Percentiles rank a stretch among this genome's conserved stretches.
These are phyloP conservation scores for Sinhomidia bicolor DNA, from an alignment of 2,888 invertebrate species.

Conservation along the genomic window DNA sequence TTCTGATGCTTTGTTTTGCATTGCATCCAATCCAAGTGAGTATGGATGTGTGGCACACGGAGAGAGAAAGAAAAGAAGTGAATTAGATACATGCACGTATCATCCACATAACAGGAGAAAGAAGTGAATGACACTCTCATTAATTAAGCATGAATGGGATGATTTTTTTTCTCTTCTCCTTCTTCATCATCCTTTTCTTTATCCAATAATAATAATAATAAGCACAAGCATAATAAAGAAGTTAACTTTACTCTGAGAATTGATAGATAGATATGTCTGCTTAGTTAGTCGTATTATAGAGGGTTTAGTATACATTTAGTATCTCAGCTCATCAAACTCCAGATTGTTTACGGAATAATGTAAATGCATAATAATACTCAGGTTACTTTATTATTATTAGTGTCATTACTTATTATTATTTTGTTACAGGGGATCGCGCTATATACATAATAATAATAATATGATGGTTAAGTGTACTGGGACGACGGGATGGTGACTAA, in stretches of 20 bases:
- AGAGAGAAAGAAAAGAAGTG: not conserved
- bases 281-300: not conserved
- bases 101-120: not conserved
- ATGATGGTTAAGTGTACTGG: not conserved
- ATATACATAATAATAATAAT: conserved; percentile 3
- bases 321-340: conserved; percentile 57
- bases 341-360: conserved; percentile 58
- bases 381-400: not conserved
- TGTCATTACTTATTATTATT: conserved; percentile 1
- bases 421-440: conserved; percentile 34
- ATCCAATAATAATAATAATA: too few species aligned
- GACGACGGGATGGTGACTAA: conserved; percentile 20
- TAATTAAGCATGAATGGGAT: conserved; percentile 65
- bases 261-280: conserved; percentile 4
- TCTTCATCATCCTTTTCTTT: not conserved
- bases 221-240: not conserved
- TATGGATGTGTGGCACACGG: not conserved
- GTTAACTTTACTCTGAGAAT: not conserved
- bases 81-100: not conserved
- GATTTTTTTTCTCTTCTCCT: not conserved
- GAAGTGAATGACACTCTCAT: conserved; percentile 71
- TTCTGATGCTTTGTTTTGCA: conserved; percentile 11
- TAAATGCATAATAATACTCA: too few species aligned
- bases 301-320: not conserved
- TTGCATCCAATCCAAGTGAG: not conserved